Conservation (phyloP, 1,140 invertebrate species). For the Drosophila persimilis region DNA sequence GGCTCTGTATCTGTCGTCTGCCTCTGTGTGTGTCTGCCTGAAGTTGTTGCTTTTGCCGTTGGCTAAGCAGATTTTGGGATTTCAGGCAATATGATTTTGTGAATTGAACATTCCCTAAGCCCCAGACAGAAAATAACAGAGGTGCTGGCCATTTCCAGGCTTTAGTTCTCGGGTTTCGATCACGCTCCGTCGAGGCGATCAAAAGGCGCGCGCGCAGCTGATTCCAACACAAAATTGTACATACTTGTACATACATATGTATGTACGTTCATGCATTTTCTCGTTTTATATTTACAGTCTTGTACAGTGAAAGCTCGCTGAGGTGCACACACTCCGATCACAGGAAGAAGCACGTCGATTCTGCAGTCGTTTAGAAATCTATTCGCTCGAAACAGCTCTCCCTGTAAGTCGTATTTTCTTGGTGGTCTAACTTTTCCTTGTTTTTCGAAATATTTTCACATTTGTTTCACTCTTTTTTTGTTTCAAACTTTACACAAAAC, state of each 20-base stretch:
- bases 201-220: conserved; percentile 40
- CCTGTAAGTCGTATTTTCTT: too few species aligned
- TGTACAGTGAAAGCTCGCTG: too few species aligned
- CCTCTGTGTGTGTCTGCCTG: not conserved
- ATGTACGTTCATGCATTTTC: not conserved
- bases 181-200: conserved; percentile 8
- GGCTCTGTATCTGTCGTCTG: not conserved
- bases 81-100: conserved; percentile 34
- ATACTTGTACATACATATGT: conserved; percentile 9
- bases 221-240: conserved; percentile 3
- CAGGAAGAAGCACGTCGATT: too few species aligned
- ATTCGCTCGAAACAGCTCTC: too few species aligned
- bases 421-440: too few species aligned
- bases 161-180: conserved; percentile 35
- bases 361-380: too few species aligned
- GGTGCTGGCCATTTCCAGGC: not conserved
- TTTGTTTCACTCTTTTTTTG: too few species aligned
- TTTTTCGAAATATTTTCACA: not conserved
- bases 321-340: too few species aligned
- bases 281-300: too few species aligned
- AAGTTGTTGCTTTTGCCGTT: conserved; percentile 22
- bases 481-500: too few species aligned
- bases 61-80: conserved; percentile 45
- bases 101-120: conserved; percentile 32
- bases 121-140: conserved; percentile 13